These are phyloP conservation scores for Periophthalmus magnuspinnatus DNA, from an alignment of 2,797 vertebrate genomes.

Conservation along the genomic window DNA sequence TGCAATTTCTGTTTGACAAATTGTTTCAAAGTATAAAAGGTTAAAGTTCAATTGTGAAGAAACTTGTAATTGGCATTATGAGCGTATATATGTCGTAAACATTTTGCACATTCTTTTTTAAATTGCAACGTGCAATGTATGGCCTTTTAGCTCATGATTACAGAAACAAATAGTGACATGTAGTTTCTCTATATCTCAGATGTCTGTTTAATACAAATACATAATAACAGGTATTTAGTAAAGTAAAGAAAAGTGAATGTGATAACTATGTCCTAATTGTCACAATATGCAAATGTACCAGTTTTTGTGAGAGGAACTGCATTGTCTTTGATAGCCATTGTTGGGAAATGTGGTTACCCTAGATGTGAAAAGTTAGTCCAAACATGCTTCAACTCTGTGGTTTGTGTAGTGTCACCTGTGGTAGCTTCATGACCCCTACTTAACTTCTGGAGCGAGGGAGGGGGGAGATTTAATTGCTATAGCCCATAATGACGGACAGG, in stretches of 20 bases:
- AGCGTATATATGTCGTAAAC: slow-evolving; percentile 12
- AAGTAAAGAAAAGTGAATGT: slow-evolving; percentile 65
- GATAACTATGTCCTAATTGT: slow-evolving; percentile 60
- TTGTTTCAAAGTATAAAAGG: no score
- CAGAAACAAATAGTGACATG: slow-evolving; percentile 73
- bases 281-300: slow-evolving; percentile 64
- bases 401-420: slow-evolving; percentile 48
- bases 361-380: slow-evolving; percentile 46
- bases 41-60: background rate
- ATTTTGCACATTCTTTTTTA: slow-evolving; percentile 30
- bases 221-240: slow-evolving; percentile 48
- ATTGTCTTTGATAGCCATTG: slow-evolving; percentile 51
- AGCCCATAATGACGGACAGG: slow-evolving; percentile 68
- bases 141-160: slow-evolving; percentile 84
- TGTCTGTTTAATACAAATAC: slow-evolving; percentile 64
- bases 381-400: slow-evolving; percentile 47
- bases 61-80: slow-evolving; percentile 4
- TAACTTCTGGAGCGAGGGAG: slow-evolving; percentile 31
- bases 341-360: slow-evolving; percentile 53
- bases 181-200: slow-evolving; percentile 73
- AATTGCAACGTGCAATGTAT: slow-evolving; percentile 64
- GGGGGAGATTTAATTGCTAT: slow-evolving; percentile 47
- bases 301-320: slow-evolving; percentile 58
- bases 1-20: background rate
- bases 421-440: slow-evolving; percentile 30